Percentiles rank a stretch among this genome's conserved stretches.
phyloP scores from a whole-genome alignment of 2,113 vertebrate genomes.

The Takifugu bimaculatus region DNA sequence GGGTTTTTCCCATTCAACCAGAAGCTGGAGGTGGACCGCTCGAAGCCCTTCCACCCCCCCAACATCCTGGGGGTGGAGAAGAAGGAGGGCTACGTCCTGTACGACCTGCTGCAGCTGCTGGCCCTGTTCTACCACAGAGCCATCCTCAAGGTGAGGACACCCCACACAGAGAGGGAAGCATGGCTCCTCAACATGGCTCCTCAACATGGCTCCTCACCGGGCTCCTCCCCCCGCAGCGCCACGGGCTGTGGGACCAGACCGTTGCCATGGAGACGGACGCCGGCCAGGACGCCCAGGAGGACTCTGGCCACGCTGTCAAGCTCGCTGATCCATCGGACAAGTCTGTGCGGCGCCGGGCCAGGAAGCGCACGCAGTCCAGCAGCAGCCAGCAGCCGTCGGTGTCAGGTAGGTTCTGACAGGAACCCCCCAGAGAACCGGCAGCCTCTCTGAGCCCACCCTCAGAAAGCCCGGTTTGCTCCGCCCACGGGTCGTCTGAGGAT shows the following conservation, averaged over 20 bases:
- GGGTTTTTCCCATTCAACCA: conserved; percentile 95
- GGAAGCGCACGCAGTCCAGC: conserved; percentile 8
- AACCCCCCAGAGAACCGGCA: not conserved
- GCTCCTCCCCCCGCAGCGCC: conserved; percentile 74
- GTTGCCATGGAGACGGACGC: conserved; percentile 52
- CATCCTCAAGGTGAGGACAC: conserved; percentile 83
- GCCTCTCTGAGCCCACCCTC: too few species aligned
- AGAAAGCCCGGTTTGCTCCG: too few species aligned
- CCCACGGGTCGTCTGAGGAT: too few species aligned
- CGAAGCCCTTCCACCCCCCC: conserved; percentile 85
- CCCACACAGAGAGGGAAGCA: too few species aligned
- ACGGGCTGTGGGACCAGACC: conserved; percentile 91
- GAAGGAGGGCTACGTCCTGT: conserved; percentile 91
- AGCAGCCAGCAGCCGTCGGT: conserved; percentile 66
- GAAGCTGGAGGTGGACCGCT: conserved; percentile 77
- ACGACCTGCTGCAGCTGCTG: conserved; percentile 89
- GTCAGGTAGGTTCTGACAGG: conserved; percentile 70
- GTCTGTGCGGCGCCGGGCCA: not conserved
- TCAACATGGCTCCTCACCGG: not conserved
- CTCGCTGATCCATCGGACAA: conserved; percentile 34
- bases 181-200: too few species aligned
- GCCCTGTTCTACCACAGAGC: conserved; percentile 90
- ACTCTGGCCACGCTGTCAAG: conserved; percentile 37
- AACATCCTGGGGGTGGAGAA: conserved; percentile 95
- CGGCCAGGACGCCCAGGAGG: conserved; percentile 12